Evolutionary conservation across 2,888 invertebrate genomes (phyloP), one percentile per base, ranked within the genome.

Genomic region (Platycheirus albimanus): DNA sequence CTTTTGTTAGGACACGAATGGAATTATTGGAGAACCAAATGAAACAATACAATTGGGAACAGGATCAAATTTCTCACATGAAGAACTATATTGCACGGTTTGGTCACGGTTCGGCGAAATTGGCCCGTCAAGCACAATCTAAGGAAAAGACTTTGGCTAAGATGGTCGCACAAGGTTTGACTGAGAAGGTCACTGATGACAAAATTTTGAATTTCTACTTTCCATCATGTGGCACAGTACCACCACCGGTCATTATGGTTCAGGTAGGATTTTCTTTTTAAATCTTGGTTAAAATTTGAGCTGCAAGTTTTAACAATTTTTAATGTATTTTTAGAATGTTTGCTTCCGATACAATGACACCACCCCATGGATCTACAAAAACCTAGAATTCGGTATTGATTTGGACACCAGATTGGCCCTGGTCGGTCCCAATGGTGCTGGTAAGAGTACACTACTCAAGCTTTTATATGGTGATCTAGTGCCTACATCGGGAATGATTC

Each of bases 31-130:
- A 99, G 91, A 99, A 99, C 91, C 99, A 99, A 92, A 96, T 96
- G 94, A 99, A 99, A 90, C 97, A 98, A 89, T 99, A 99, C 91
- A 98, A 98, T 88, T 99, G 99, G 99, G 99, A 99, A 91, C 99
- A 99, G 90, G 98, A 98, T 91, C 99, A 99, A 92, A 99, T 99
- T 85, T 93, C 97, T 79, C 98, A 99, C 89, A 99, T 99, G 99
- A 99, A 99, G 94, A 98, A 99, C 90, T 99, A 99, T 91, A 99
- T 99, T 86, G 99, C 99, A 0, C 93, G 99, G 67, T 99, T 99
- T 91, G 99, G 99, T 93, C 99, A 99, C 92, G 99, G 99, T 88
- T 98, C 98, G 11, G 99, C 99, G 0, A 99, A 99, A 92, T 91
- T 99, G 85, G 99, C 99, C 0, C 93, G 99, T 77, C 99, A 99